Evolutionary conservation across 2,888 invertebrate species (phyloP), one percentile per base, ranked within the genome.

Genomic region (Phengaris alcon): DNA sequence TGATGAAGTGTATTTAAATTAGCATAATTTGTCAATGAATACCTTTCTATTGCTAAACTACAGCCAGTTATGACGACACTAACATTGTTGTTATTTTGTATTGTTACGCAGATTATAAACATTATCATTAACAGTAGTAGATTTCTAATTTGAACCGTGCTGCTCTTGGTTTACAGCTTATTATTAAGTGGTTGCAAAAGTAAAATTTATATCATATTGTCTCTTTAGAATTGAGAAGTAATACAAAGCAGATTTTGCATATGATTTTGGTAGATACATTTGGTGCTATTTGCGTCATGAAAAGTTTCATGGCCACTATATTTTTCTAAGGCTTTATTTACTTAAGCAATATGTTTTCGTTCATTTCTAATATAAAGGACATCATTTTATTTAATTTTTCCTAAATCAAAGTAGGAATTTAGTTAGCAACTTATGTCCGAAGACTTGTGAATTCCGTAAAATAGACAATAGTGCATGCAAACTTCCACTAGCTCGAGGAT

Each of bases 1-100:
- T 57, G 7, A n/a, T 69, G 46, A n/a, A 48, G n/a, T 69, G 69
- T n/a, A 48, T 59, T 59, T 9, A 8, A 15, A 15, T 15, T 59
- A 59, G 15, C 15, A 69, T 51, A 48, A 48, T n/a, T 69, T 48
- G 48, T 35, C 9, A 9, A 69, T 15, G 46, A 69, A 46, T 69
- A 15, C 69, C 69, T n/a, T 15, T 69, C 69, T 69, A 48, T 69
- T 48, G 69, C 46, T 69, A 69, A 69, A 69, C 9, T 46, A 15
- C 48, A 15, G n/a, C 46, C 46, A 68, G 68, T 46, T 46, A 48
- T 69, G 48, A 69, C 48, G 69, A 51, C 69, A 69, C 69, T 69
- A 15, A 48, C 13, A 51, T 69, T 69, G 69, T 69, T 68, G 68
- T 46, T 68, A 68, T 46, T 48, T 15, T 51, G 48, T 69, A 69